phyloP scores from a whole-genome alignment of 1,140 invertebrate genomes.

The Drosophila funebris region DNA sequence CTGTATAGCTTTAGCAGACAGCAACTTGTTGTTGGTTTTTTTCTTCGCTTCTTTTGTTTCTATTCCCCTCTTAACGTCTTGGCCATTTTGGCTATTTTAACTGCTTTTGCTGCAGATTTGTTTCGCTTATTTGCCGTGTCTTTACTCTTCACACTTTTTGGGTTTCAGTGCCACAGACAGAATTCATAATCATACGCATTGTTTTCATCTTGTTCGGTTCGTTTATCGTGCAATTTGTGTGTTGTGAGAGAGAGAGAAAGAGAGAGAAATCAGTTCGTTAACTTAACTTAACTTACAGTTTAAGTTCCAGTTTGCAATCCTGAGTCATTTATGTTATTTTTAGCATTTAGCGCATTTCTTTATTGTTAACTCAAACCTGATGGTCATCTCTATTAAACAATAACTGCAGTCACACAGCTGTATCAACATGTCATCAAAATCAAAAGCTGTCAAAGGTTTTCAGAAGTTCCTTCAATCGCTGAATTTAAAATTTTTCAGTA shows the following conservation, averaged over 20 bases:
- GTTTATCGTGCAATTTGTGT: too few species aligned
- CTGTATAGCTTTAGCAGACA: slow-evolving; percentile 63
- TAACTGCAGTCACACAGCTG: background rate
- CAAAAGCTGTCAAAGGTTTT: background rate
- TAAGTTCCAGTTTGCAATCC: slow-evolving; percentile 21
- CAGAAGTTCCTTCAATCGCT: background rate
- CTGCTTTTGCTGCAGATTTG: slow-evolving; percentile 23
- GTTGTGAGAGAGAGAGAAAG: background rate
- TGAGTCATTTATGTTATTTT: slow-evolving; percentile 46
- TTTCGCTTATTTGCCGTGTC: slow-evolving; percentile 1
- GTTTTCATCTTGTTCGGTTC: slow-evolving; percentile 18
- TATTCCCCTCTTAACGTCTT: slow-evolving; percentile 21
- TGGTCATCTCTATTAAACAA: background rate
- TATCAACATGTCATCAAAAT: background rate
- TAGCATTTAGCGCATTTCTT: slow-evolving; percentile 24
- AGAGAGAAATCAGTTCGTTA: slow-evolving; percentile 34
- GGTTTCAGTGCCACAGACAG: slow-evolving; percentile 50
- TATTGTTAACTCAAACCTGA: slow-evolving; percentile 17
- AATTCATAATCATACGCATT: slow-evolving; percentile 45
- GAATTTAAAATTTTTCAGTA: background rate
- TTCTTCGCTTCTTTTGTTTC: slow-evolving; percentile 44
- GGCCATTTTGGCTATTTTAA: slow-evolving; percentile 28
- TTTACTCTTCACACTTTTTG: slow-evolving; percentile 52
- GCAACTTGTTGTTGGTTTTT: slow-evolving; percentile 74
- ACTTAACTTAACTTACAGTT: slow-evolving; percentile 25